Conservation (phyloP, 1,140 invertebrate species). For the Choristoneura fumiferana region DNA sequence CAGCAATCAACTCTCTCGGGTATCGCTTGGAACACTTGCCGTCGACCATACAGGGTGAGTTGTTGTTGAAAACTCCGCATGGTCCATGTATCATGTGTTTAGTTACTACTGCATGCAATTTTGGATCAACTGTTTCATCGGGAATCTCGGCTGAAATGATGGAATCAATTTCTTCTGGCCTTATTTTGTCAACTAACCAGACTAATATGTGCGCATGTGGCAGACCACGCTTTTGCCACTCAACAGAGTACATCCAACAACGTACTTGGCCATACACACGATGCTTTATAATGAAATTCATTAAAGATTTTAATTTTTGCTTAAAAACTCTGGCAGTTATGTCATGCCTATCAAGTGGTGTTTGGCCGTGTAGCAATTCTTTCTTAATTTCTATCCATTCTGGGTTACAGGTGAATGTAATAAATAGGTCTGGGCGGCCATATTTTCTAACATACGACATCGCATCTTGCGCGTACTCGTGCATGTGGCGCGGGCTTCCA, state of each 20-base stretch:
- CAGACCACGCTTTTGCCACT: slow-evolving; percentile 65
- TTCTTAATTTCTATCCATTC: slow-evolving; percentile 66
- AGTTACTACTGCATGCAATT: slow-evolving; percentile 57
- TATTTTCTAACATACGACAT: slow-evolving; percentile 60
- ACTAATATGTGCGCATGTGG: slow-evolving; percentile 57
- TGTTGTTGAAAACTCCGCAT: slow-evolving; percentile 29
- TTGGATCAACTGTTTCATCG: slow-evolving; percentile 56
- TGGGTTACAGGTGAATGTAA: slow-evolving; percentile 76
- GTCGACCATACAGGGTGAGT: no score
- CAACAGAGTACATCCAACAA: slow-evolving; percentile 62
- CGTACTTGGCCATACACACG: slow-evolving; percentile 45
- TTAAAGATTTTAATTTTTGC: slow-evolving; percentile 70
- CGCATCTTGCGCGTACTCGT: slow-evolving; percentile 66
- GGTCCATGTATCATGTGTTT: slow-evolving; percentile 77
- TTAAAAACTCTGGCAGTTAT: slow-evolving; percentile 71
- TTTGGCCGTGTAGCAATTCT: slow-evolving; percentile 49
- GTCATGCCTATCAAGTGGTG: slow-evolving; percentile 50
- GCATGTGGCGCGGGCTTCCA: slow-evolving; percentile 61
- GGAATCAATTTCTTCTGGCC: slow-evolving; percentile 59
- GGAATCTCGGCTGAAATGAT: slow-evolving; percentile 78
- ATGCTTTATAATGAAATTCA: slow-evolving; percentile 66
- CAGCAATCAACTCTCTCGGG: no score
- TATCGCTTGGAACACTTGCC: no score
- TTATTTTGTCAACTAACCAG: slow-evolving; percentile 41
- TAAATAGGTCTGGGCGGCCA: slow-evolving; percentile 65